Evolutionary conservation across 2,888 invertebrate species (phyloP), one percentile per base, ranked within the genome.

Genomic region (Diaphora mendica): DNA sequence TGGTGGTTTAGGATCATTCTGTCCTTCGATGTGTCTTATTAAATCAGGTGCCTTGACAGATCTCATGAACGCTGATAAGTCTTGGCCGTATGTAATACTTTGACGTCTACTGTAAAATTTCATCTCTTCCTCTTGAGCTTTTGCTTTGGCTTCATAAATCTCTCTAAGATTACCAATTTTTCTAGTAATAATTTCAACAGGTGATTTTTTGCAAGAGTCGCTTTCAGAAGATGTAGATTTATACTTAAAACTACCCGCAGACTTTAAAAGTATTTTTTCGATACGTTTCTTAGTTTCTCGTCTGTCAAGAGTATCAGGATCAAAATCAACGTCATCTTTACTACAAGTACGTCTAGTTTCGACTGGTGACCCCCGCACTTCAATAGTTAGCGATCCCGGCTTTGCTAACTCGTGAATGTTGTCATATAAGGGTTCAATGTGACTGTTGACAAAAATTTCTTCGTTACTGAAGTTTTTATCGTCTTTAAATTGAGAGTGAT

Each of bases 301-400:
- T 62, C 98, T 96, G 85, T 98, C 98, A 44, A 98, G 94, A 0
- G 98, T 98, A 83, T 98, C 98, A 0, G 98, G 98, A 88, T 98
- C 98, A 87, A 98, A 98, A 51, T 98, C 98, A 86, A 98, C 98
- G 59, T 82, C 82, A 75, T 97, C 97, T 85, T 97, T 98, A 20
- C 96, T 97, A 78, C 97, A 97, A 70, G 97, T 96, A 59, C 97
- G 96, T 76, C 96, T 96, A 26, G 96, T 96, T 86, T 97, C 97
- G 73, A 97, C 96, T 0, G 98, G 97, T 96, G 88, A 97, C 91
- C 92, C 98, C 96, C 91, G 97, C 94, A 98, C 98, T 93, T 98
- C 97, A 78, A 98, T 98, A 17, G 98, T 97, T 84, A 98, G 94
- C 77, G 98, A 97, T 7, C 98, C 98, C 0, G 97, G 97, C 77